Percentiles rank a stretch among this genome's conserved stretches.
Conservation (phyloP, 2,888 invertebrate genomes). For the Pachymerium ferrugineum region DNA sequence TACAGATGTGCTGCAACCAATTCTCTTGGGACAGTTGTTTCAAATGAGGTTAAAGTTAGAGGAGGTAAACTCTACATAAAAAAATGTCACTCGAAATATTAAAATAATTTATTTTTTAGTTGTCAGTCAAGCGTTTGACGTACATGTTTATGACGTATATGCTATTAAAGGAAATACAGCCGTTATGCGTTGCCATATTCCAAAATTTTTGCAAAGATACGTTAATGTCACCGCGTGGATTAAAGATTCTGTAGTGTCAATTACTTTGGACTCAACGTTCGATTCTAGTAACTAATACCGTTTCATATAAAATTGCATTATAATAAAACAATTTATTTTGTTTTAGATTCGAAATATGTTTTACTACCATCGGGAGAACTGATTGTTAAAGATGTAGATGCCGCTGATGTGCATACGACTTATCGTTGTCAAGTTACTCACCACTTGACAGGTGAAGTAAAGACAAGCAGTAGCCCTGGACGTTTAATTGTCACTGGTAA, state of each 20-base stretch:
- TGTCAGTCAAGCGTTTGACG: constrained; percentile 7
- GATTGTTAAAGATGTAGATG: constrained; percentile 35
- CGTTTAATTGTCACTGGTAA: constrained; percentile 38
- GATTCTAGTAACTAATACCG: background rate
- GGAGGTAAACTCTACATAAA: constrained; percentile 38
- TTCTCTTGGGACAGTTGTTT: constrained; percentile 39
- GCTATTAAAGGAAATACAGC: constrained; percentile 31
- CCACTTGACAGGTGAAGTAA: constrained; percentile 37
- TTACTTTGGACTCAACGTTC: background rate
- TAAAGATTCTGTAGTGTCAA: constrained; percentile 20
- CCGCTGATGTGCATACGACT: constrained; percentile 35
- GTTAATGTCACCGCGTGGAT: constrained; percentile 28
- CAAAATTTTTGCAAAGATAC: constrained; percentile 23
- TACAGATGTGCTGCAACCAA: constrained; percentile 40
- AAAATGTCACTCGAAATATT: no score
- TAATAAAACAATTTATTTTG: no score
- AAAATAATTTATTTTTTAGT: constrained; percentile 26
- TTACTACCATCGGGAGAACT: constrained; percentile 37
- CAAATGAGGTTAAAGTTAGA: constrained; percentile 39
- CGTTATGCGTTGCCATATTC: constrained; percentile 29
- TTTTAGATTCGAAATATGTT: constrained; percentile 37
- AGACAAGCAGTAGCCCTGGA: constrained; percentile 36
- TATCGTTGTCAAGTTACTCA: constrained; percentile 37
- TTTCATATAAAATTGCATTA: no score
- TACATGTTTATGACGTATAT: constrained; percentile 28